Conservation (phyloP, 2,888 invertebrate species). For the Eudasyphora cyanicolor region DNA sequence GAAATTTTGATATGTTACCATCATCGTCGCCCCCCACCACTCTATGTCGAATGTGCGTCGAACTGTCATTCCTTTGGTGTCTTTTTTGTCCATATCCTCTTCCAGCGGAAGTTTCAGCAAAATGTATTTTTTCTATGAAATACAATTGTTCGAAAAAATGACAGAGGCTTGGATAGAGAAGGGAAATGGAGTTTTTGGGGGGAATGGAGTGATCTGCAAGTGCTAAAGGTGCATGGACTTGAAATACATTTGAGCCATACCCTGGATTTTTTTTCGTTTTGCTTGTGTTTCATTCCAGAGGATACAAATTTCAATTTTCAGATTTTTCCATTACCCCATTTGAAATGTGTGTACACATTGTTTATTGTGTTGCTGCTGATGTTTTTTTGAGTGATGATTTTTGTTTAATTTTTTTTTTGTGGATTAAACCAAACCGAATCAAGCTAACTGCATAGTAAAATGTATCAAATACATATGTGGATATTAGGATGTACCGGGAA, state of each 20-base stretch:
- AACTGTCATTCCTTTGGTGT: too few species aligned
- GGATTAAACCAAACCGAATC: conserved; percentile 50
- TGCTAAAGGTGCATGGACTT: conserved; percentile 56
- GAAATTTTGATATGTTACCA: too few species aligned
- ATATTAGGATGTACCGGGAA: too few species aligned
- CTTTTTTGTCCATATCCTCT: not conserved
- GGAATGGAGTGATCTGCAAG: not conserved
- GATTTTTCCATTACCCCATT: conserved; percentile 58
- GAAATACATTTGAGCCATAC: conserved; percentile 2
- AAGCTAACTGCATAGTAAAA: conserved; percentile 26
- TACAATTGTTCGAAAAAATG: conserved; percentile 32
- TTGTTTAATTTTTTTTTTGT: conserved; percentile 14
- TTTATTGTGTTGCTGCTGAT: not conserved
- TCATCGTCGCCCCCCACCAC: too few species aligned
- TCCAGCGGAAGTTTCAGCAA: conserved; percentile 1
- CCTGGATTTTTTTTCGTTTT: not conserved
- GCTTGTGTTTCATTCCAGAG: conserved; percentile 38
- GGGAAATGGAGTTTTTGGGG: not conserved
- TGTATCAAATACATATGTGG: not conserved
- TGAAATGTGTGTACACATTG: conserved; percentile 15
- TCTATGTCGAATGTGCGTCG: too few species aligned
- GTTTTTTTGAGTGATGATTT: conserved; percentile 13
- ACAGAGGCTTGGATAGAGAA: not conserved
- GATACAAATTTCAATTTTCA: conserved; percentile 60
- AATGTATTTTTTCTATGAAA: conserved; percentile 32